Conservation (phyloP, 2,888 invertebrate genomes). For the Papilio elwesi region DNA sequence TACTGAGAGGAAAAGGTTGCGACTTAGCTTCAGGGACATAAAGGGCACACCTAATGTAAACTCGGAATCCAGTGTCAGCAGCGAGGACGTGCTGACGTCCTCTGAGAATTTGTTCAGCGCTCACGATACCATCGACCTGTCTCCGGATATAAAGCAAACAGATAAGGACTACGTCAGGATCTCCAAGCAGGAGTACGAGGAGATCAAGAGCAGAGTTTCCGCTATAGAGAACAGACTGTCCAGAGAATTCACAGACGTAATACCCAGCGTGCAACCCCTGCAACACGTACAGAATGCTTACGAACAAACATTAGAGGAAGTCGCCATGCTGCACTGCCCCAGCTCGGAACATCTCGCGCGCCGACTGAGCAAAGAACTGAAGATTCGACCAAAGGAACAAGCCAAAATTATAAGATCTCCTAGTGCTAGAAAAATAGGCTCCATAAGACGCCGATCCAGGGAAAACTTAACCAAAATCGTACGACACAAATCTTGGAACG, state of each 20-base stretch:
- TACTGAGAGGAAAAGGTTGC: slow-evolving; percentile 75
- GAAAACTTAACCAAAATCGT: slow-evolving; percentile 84
- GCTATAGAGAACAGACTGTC: slow-evolving; percentile 89
- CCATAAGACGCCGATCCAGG: slow-evolving; percentile 88
- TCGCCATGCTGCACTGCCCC: slow-evolving; percentile 85
- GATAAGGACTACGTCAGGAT: slow-evolving; percentile 87
- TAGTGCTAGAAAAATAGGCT: slow-evolving; percentile 92
- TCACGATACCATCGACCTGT: slow-evolving; percentile 76
- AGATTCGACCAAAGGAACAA: slow-evolving; percentile 88
- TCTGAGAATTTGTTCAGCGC: slow-evolving; percentile 75
- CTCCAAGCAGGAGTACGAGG: slow-evolving; percentile 90
- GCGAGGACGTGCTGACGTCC: slow-evolving; percentile 75
- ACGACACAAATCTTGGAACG: slow-evolving; percentile 88
- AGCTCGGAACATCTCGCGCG: slow-evolving; percentile 89
- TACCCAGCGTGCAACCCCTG: slow-evolving; percentile 79
- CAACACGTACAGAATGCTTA: slow-evolving; percentile 89
- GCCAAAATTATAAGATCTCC: slow-evolving; percentile 90
- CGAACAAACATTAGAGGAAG: slow-evolving; percentile 88
- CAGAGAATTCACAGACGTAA: slow-evolving; percentile 85
- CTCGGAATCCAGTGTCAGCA: slow-evolving; percentile 73
- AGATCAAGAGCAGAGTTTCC: slow-evolving; percentile 89
- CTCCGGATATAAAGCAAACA: slow-evolving; percentile 69
- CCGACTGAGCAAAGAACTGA: slow-evolving; percentile 88
- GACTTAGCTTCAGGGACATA: slow-evolving; percentile 75
- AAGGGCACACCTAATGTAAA: slow-evolving; percentile 73